A percentile compares a stretch with the other conserved stretches of the same genome.
Conservation (phyloP, 2,888 invertebrate genomes). For the Embidobia sp. region DNA sequence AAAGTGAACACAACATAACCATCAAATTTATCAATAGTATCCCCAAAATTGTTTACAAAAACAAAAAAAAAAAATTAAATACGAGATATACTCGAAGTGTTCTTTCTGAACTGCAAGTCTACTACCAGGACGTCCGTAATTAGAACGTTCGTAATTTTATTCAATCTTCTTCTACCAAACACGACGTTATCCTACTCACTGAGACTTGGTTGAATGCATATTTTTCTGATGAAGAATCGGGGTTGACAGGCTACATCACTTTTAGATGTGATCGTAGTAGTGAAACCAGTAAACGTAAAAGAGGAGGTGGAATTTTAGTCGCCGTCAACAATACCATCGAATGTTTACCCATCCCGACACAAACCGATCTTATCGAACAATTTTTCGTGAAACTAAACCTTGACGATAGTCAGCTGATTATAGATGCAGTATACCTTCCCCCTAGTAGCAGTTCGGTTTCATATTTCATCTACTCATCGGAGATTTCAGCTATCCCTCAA, state of each 20-base stretch:
- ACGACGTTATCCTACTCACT: background rate
- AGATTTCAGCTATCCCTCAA: background rate
- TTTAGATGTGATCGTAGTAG: conserved; percentile 10
- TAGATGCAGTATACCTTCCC: background rate
- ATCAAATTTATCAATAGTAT: background rate
- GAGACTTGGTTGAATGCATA: conserved; percentile 7
- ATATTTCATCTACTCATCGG: background rate
- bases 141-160: background rate
- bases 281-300: background rate
- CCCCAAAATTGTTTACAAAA: background rate
- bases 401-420: background rate
- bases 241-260: background rate
- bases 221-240: background rate
- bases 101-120: background rate
- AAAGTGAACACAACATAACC: background rate
- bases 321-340: background rate
- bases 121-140: background rate
- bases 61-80: background rate
- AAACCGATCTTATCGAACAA: background rate
- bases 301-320: too few species aligned
- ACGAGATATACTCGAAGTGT: background rate
- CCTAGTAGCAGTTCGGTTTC: background rate
- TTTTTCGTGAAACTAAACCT: background rate
- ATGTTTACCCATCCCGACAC: background rate
- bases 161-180: background rate